Evolutionary conservation across 2,888 invertebrate species (phyloP).

Genomic region (Pseudococcus viburni): DNA sequence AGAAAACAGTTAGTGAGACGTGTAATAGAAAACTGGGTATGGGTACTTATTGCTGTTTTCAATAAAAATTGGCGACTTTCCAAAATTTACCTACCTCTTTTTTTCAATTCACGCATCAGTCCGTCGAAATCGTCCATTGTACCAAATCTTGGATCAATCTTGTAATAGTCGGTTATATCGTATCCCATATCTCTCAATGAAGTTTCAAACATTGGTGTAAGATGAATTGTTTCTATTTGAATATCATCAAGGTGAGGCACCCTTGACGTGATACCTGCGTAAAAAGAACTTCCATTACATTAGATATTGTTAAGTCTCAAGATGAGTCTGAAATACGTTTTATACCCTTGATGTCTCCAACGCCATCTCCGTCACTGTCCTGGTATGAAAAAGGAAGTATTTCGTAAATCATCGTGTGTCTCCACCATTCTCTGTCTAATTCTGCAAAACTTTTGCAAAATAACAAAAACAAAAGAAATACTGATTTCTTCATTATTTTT

Average conservation of each 20-base stretch:
- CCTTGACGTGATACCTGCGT: not conserved
- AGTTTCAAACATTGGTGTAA: conserved; percentile 80
- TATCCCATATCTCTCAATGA: conserved; percentile 79
- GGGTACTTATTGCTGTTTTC: not conserved
- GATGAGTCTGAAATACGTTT: not conserved
- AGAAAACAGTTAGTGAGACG: no score
- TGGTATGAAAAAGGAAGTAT: not conserved
- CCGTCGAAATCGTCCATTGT: conserved; percentile 73
- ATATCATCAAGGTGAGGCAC: conserved; percentile 71
- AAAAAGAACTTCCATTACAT: not conserved
- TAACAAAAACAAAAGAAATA: not conserved
- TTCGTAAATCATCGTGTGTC: conserved; percentile 14
- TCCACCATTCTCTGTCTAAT: not conserved
- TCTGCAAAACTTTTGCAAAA: not conserved
- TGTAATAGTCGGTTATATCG: conserved; percentile 76
- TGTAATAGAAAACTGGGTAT: no score
- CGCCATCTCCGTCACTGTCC: not conserved
- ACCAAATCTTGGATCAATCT: conserved; percentile 71
- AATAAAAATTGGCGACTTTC: not conserved
- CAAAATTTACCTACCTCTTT: conserved; percentile 67
- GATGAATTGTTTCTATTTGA: conserved; percentile 78
- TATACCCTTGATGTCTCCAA: not conserved
- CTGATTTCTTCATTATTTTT: not conserved
- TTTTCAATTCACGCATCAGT: conserved; percentile 71
- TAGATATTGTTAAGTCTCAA: not conserved